These are phyloP conservation scores for Crenuchus spilurus DNA, from an alignment of 2,797 vertebrate species.

Conservation along the genomic window DNA sequence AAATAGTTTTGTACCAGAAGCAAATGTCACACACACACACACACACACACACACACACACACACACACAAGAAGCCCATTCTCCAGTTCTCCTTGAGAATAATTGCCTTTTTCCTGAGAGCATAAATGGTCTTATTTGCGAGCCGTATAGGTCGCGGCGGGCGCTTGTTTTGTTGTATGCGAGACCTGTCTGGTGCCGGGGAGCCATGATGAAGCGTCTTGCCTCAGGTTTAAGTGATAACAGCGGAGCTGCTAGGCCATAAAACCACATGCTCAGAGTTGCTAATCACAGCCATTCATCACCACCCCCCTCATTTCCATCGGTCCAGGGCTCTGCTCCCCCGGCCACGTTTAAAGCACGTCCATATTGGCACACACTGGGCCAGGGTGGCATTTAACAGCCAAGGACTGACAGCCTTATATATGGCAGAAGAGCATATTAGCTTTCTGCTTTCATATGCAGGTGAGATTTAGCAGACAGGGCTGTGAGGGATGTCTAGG, in stretches of 20 bases:
- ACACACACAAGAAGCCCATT: constrained; percentile 8
- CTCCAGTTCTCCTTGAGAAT: constrained; percentile 42
- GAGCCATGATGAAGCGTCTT: constrained; percentile 69
- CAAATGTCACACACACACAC: neutral
- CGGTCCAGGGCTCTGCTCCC: constrained; percentile 62
- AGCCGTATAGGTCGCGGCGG: constrained; percentile 54
- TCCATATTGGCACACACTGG: neutral
- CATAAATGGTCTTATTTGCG: constrained; percentile 46
- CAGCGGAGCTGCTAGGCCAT: constrained; percentile 80
- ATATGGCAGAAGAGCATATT: neutral
- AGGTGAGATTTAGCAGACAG: neutral
- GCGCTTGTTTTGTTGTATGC: constrained; percentile 60
- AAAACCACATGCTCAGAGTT: constrained; percentile 84
- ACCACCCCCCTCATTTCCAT: constrained; percentile 72
- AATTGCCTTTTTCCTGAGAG: constrained; percentile 40
- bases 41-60: neutral
- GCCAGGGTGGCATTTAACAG: constrained; percentile 13
- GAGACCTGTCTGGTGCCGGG: constrained; percentile 55
- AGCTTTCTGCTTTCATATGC: neutral
- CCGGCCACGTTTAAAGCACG: constrained; percentile 18
- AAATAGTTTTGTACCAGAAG: neutral
- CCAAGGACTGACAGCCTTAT: constrained; percentile 27
- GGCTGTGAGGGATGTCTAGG: constrained; percentile 26
- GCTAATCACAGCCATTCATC: constrained; percentile 90
- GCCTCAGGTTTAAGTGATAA: constrained; percentile 81